Conservation (phyloP, 2,113 vertebrate genomes). For the Mastomys coucha region DNA sequence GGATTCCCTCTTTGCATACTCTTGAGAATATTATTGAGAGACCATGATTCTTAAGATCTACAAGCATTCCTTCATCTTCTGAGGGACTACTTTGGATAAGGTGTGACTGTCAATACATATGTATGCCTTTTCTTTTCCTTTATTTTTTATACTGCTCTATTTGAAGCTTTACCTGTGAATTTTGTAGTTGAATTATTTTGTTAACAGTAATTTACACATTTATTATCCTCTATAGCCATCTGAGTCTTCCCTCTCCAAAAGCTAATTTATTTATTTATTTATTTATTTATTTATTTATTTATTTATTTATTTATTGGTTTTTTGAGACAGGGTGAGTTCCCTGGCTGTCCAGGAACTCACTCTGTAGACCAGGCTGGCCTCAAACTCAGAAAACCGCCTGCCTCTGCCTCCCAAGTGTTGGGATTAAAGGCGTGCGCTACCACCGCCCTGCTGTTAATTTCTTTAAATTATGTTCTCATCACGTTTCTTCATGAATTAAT, state of each 20-base stretch:
- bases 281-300: too few relatives aligned
- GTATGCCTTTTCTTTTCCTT: background rate
- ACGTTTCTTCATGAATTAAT: background rate
- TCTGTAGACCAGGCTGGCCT: too few relatives aligned
- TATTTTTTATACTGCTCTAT: background rate
- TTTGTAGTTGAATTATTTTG: background rate
- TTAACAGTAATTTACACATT: background rate
- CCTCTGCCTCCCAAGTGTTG: too few relatives aligned
- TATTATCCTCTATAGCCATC: background rate
- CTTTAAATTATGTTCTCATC: background rate
- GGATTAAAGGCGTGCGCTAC: too few relatives aligned
- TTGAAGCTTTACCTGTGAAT: background rate
- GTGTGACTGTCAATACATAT: background rate
- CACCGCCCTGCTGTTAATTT: too few relatives aligned
- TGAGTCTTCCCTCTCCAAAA: background rate
- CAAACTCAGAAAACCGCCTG: too few relatives aligned
- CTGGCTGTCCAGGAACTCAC: too few relatives aligned
- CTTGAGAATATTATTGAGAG: background rate
- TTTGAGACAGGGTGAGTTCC: too few relatives aligned
- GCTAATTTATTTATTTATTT: too few relatives aligned
- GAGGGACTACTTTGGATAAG: background rate
- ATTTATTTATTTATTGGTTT: too few relatives aligned
- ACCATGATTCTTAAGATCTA: background rate
- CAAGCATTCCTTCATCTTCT: background rate
- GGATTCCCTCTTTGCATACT: background rate